These are phyloP conservation scores for Tricholauxania praeusta DNA, from an alignment of 2,888 invertebrate genomes.

Conservation along the genomic window DNA sequence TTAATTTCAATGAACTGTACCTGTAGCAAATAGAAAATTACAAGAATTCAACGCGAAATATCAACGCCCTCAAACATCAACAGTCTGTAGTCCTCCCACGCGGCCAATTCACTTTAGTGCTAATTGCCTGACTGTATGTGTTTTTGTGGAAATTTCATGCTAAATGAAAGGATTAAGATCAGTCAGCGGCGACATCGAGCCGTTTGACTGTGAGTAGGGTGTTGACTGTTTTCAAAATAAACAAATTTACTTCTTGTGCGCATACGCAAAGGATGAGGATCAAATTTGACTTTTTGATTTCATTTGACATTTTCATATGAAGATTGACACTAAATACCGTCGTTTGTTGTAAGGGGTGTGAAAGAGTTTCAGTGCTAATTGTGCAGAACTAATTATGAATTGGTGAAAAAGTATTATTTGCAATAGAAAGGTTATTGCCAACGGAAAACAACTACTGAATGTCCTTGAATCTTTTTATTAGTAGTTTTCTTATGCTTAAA, in stretches of 20 bases:
- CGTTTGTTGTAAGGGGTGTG: background rate
- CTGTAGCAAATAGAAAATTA: no score
- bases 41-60: no score
- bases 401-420: conserved; percentile 28
- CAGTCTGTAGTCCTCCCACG: no score
- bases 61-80: no score
- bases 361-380: conserved; percentile 53
- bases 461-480: no score
- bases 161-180: conserved; percentile 52
- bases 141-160: conserved; percentile 34
- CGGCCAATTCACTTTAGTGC: no score
- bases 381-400: conserved; percentile 61
- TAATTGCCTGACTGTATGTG: background rate
- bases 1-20: no score
- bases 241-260: conserved; percentile 50
- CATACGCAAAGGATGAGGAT: conserved; percentile 4
- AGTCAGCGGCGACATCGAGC: conserved; percentile 43
- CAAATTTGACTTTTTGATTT: background rate
- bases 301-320: background rate
- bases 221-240: conserved; percentile 60
- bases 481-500: no score
- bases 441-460: no score
- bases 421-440: no score
- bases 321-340: background rate
- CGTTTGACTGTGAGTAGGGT: conserved; percentile 52